A percentile compares a stretch with the other conserved stretches of the same genome.
Evolutionary conservation across 1,140 invertebrate species (phyloP).

Genomic region (Sitobion miscanthi): DNA sequence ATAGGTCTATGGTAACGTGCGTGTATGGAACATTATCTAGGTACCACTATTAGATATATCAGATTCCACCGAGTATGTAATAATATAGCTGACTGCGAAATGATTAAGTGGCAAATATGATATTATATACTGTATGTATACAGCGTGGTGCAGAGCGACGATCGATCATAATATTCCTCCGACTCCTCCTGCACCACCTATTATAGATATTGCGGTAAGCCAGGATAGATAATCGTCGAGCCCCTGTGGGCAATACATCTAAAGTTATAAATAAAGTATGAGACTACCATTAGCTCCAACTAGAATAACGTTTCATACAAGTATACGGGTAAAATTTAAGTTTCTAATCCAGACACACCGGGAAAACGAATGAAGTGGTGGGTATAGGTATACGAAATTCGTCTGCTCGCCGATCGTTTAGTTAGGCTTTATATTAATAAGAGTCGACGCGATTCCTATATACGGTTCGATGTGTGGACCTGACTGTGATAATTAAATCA

Average conservation of each 20-base stretch:
- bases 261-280: slow-evolving; percentile 7
- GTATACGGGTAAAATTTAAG: background rate
- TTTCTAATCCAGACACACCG: background rate
- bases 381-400: background rate
- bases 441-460: too few relatives aligned
- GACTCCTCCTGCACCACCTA: background rate
- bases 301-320: background rate
- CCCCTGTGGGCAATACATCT: background rate
- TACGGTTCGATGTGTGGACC: background rate
- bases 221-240: background rate
- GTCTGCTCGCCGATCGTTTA: background rate
- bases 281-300: too few relatives aligned
- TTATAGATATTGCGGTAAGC: background rate
- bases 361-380: background rate
- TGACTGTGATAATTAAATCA: background rate
- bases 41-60: background rate
- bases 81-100: background rate
- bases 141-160: too few relatives aligned
- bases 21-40: background rate
- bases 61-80: background rate
- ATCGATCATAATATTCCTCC: background rate
- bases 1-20: too few relatives aligned
- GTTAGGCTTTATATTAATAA: background rate
- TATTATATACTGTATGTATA: background rate
- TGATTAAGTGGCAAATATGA: background rate